Percentiles rank a stretch among this genome's conserved stretches.
Conservation (phyloP, 1,140 invertebrate species). For the Solenopsis fugax region DNA sequence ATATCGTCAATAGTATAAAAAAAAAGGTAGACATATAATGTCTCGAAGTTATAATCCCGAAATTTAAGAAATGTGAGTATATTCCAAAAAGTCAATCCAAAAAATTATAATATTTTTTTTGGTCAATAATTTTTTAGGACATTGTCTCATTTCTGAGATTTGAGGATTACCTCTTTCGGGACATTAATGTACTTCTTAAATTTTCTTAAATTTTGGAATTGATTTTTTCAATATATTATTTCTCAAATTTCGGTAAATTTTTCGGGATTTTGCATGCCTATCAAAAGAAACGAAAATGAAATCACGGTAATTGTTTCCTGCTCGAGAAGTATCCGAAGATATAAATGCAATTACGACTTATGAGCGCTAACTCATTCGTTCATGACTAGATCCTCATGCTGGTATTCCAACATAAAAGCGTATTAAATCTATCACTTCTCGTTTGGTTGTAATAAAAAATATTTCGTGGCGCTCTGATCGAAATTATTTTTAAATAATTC, state of each 20-base stretch:
- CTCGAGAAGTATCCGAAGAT: background rate
- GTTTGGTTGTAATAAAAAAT: background rate
- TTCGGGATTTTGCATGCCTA: no score
- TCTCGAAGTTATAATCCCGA: no score
- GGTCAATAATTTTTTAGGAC: no score
- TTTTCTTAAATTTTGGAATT: no score
- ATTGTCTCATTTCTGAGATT: no score
- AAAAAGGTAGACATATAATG: background rate
- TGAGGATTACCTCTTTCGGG: no score
- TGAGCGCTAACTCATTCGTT: slow-evolving; percentile 68
- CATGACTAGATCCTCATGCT: slow-evolving; percentile 83
- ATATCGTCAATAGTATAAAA: slow-evolving; percentile 12
- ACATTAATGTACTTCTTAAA: no score
- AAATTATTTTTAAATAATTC: slow-evolving; percentile 39
- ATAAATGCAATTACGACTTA: slow-evolving; percentile 34
- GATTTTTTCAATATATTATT: no score
- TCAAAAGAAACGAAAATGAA: background rate
- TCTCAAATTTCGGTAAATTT: no score
- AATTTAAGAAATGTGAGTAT: no score
- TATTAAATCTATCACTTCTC: slow-evolving; percentile 29
- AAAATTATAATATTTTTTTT: no score
- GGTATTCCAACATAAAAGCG: slow-evolving; percentile 70
- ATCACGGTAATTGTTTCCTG: background rate
- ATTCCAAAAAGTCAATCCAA: no score
- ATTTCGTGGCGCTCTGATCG: background rate